Conservation (phyloP, 2,113 vertebrate genomes). For the Progne subis region DNA sequence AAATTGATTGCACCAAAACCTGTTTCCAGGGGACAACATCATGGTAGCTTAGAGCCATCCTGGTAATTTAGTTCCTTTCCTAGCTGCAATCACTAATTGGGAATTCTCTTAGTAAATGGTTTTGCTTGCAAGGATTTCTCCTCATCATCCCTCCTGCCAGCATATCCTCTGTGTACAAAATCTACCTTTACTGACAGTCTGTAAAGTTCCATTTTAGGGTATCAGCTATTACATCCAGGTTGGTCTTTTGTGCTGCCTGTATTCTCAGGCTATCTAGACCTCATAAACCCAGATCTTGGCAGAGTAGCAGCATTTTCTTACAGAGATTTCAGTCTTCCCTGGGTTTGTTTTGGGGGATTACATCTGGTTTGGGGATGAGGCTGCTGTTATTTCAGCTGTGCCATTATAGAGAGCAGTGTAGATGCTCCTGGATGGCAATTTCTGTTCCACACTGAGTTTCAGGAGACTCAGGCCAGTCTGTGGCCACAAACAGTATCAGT, state of each 20-base stretch:
- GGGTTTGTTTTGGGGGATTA: neutral
- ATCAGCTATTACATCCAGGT: neutral
- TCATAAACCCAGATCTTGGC: neutral
- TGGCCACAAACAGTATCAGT: neutral
- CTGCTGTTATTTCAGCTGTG: neutral
- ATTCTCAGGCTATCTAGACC: neutral
- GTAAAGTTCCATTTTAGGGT: neutral
- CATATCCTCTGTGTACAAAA: neutral
- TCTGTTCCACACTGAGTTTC: neutral
- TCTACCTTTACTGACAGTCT: neutral
- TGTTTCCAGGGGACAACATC: neutral
- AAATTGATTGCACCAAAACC: neutral
- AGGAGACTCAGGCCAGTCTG: neutral
- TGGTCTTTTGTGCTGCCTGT: neutral
- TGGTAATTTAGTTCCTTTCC: neutral
- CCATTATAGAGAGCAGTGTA: neutral
- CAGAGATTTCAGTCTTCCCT: neutral
- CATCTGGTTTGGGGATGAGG: neutral
- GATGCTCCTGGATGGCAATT: neutral
- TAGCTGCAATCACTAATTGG: neutral
- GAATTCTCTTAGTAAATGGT: neutral
- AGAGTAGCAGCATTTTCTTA: neutral
- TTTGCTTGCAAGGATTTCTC: neutral
- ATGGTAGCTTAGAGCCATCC: neutral
- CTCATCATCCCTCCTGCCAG: neutral